Evolutionary conservation across 2,113 vertebrate genomes (phyloP).

Genomic region (Eonycteris spelaea): DNA sequence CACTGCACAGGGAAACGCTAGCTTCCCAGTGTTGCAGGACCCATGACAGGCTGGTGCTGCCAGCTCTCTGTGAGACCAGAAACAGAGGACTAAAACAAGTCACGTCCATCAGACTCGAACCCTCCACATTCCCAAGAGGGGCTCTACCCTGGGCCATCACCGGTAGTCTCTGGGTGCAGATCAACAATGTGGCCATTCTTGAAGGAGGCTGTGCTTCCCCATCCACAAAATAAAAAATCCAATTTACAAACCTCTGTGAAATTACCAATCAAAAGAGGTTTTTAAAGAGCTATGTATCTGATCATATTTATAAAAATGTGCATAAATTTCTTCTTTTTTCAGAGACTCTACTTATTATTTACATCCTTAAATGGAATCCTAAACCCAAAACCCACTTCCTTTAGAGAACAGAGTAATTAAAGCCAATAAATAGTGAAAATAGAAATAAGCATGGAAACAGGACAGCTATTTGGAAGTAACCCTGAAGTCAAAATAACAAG

Average conservation of each 20-base stretch:
- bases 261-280: neutral
- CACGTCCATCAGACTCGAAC: neutral
- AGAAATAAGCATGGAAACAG: neutral
- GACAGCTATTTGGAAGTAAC: neutral
- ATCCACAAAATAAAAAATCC: neutral
- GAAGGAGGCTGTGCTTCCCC: neutral
- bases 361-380: neutral
- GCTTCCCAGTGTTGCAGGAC: too few species aligned
- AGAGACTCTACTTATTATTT: neutral
- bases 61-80: neutral
- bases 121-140: fast-evolving
- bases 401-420: neutral
- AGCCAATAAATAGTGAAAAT: neutral
- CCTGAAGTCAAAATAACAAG: neutral
- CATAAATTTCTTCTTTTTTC: neutral
- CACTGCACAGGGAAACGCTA: fast-evolving
- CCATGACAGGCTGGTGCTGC: fast-evolving
- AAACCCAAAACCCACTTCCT: neutral
- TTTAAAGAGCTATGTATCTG: neutral
- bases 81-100: neutral
- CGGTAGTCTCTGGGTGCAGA: neutral
- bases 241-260: neutral
- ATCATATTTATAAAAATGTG: neutral
- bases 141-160: neutral
- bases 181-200: neutral